Conservation (phyloP, 2,888 invertebrate genomes). For the Micropterix aruncella region DNA sequence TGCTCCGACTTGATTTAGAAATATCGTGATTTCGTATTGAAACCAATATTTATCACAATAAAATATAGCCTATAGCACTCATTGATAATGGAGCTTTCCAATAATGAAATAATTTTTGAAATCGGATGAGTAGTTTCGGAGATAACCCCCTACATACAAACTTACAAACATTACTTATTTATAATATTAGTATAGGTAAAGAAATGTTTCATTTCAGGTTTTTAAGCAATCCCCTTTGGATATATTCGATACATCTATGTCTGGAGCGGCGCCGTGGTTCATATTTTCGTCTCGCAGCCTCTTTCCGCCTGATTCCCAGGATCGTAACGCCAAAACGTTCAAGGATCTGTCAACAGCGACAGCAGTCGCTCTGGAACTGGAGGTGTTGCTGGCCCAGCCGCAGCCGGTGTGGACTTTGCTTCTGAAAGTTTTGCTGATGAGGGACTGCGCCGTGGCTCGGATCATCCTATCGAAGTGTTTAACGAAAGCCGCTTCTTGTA, state of each 20-base stretch:
- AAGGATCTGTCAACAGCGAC: constrained; percentile 41
- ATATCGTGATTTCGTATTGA: too few relatives aligned
- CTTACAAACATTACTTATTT: too few relatives aligned
- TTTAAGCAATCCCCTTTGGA: constrained; percentile 21
- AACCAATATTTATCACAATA: too few relatives aligned
- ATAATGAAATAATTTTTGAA: too few relatives aligned
- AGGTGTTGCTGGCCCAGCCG: constrained; percentile 59
- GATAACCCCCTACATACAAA: too few relatives aligned
- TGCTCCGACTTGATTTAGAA: too few relatives aligned
- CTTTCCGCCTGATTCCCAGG: constrained; percentile 31
- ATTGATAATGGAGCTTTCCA: too few relatives aligned
- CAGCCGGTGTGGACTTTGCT: constrained; percentile 66
- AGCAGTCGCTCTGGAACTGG: constrained; percentile 53
- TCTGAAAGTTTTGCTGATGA: constrained; percentile 62
- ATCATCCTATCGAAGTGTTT: constrained; percentile 40
- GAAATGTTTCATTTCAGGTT: too few relatives aligned
- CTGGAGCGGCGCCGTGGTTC: constrained; percentile 53
- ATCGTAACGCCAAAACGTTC: constrained; percentile 23
- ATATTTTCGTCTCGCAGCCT: constrained; percentile 51
- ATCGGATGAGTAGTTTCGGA: too few relatives aligned
- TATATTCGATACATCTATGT: constrained; percentile 36
- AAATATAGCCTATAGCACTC: too few relatives aligned
- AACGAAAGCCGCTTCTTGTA: constrained; percentile 25
- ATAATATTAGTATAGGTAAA: too few relatives aligned
- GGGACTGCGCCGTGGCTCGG: constrained; percentile 47